Base-by-base conservation (phyloP, 2,888 invertebrate species). In the Watsonalla binaria region DNA sequence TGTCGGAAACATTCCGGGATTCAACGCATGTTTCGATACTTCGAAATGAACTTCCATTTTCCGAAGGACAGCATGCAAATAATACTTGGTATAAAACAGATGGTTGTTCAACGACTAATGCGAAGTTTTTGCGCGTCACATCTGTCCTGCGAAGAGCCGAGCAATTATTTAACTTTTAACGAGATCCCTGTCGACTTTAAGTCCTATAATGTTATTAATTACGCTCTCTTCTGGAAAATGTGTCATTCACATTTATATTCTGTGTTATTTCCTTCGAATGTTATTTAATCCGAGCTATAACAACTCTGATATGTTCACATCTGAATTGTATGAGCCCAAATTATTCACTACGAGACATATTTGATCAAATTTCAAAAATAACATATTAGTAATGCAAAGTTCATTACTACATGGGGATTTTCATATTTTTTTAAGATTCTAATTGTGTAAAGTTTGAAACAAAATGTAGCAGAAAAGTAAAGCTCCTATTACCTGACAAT, bases 121-220 rank as follows among this genome's bases (percentile, higher is more conserved):
- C 11, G 42, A 8, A 42, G 11, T 42, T 42, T 42, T 42, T 42
- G 42, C 42, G 42, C 8, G 42, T 11, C 42, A 42, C 42, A 42
- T 42, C 42, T 42, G 42, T 42, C 42, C 42, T 42, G 42, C 42
- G 42, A 42, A 11, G 42, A 42, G 42, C 42, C 42, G 11, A 42
- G 42, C 42, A 42, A 42, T 42, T 42, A 42, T 42, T 42, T 42
- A 42, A 42, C 42, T 42, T 42, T 37, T 42, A 42, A 42, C 42
- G 42, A 42, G 42, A 42, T 42, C 42, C 13, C 37, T 49, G 14
- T 49, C 37, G 37, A 6, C 37, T 14, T 37, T 48, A 37, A 35
- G 37, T 48, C 6, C 37, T 48, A 37, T 37, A 49, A 37, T 49
- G 34, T 48, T 48, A 48, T 48, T 14, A 49, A 49, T 48, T 48